These are phyloP conservation scores for Heliangelus exortis DNA, from an alignment of 2,797 vertebrate species.

Conservation along the genomic window DNA sequence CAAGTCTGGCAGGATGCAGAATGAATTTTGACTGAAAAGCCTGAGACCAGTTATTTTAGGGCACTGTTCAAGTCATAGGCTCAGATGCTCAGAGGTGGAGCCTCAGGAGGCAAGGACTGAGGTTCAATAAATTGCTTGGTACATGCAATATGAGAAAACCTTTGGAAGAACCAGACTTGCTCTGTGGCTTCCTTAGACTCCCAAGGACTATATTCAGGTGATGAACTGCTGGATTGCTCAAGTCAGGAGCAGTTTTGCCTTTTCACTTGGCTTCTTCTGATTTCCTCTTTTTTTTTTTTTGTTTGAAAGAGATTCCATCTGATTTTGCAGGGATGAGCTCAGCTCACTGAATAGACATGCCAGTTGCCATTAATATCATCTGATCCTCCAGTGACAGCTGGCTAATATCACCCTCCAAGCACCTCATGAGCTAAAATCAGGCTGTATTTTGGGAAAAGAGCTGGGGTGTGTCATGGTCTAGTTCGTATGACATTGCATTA, in stretches of 20 bases:
- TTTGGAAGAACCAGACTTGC: not conserved
- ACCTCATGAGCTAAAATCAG: not conserved
- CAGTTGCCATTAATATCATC: slow-evolving; percentile 52
- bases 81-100: not conserved
- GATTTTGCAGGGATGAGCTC: slow-evolving; percentile 35
- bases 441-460: not conserved
- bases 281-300: slow-evolving; percentile 5
- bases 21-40: not conserved
- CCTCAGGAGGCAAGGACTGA: not conserved
- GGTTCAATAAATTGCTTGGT: not conserved
- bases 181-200: not conserved
- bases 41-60: not conserved
- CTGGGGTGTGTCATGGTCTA: rapidly evolving
- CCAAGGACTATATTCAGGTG: not conserved
- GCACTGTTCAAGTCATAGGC: not conserved
- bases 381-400: slow-evolving; percentile 39
- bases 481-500: rapidly evolving
- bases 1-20: not conserved
- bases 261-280: slow-evolving; percentile 1
- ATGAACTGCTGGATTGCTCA: not conserved
- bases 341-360: not conserved
- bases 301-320: not conserved
- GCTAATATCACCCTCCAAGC: not conserved
- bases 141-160: not conserved
- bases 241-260: not conserved